Evolutionary conservation across 2,113 vertebrate genomes (phyloP), one percentile per base, ranked within the genome.

Genomic region (Symphodus melops): DNA sequence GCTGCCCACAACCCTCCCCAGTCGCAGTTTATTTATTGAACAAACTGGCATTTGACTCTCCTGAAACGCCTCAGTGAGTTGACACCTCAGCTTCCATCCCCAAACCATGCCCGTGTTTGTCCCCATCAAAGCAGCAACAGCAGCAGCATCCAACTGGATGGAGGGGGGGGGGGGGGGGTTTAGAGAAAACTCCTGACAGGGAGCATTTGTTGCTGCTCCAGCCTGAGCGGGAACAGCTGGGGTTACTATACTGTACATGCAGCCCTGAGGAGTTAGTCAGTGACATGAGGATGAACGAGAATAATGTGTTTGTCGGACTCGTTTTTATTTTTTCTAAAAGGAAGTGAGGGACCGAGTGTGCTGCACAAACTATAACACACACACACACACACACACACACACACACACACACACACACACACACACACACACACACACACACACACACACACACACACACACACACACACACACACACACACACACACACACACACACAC

Each of bases 251-350:
- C 46, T 49, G 60, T 46, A 23, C 66, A 46, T 17, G 54, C 8
- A 5, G 44, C 59, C 33, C 36, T 53, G 52, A 63, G 56, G 49
- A 68, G 77, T 57, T 58, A n/a, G n/a, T 14, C 39, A 57, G 28
- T 67, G 83, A 75, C 79, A 77, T 39, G 10, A 20, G 16, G 67
- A n/a, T 25, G 63, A 86, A 57, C 53, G 37, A 81, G 81, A 86
- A 55, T 53, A 75, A 77, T 79, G 64, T 76, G 79, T 82, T 84
- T 82, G 82, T 68, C 64, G 60, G 75, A 39, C 77, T 5, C 21
- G 55, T 64, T 73, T 59, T 64, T 73, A 55, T 64, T 73, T 49
- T 73, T 33, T 81, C 60, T 73, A 53, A n/a, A 53, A 17, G n/a
- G 28, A 60, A 57, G 21, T 42, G 36, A 23, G 60, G n/a, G 68